phyloP scores from a whole-genome alignment of 2,888 invertebrate species.

The Ctena decussata region DNA sequence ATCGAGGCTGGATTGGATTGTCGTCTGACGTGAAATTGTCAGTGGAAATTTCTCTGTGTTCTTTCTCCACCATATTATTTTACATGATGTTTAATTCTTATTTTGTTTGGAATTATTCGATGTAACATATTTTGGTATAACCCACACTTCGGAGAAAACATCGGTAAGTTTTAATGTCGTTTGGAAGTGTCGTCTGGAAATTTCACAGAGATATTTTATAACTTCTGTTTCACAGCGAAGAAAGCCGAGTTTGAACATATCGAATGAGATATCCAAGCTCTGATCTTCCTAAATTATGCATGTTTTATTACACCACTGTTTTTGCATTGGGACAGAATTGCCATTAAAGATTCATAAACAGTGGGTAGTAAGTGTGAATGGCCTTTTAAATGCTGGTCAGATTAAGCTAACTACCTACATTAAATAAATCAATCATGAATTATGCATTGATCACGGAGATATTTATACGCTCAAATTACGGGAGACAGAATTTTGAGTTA shows the following conservation, averaged over 20 bases:
- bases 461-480: too few species aligned
- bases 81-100: not conserved
- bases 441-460: too few species aligned
- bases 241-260: not conserved
- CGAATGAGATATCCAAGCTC: not conserved
- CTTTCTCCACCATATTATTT: not conserved
- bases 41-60: not conserved
- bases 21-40: not conserved
- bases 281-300: conserved; percentile 2
- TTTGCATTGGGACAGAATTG: not conserved
- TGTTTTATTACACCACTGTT: not conserved
- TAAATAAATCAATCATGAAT: too few species aligned
- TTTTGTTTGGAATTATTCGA: not conserved
- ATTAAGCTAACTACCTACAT: too few species aligned
- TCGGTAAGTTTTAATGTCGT: not conserved
- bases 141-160: not conserved
- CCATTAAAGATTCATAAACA: not conserved
- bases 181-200: not conserved
- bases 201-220: not conserved
- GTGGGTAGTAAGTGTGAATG: not conserved
- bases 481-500: too few species aligned
- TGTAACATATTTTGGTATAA: not conserved
- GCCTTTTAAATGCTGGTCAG: not conserved
- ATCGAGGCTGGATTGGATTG: not conserved
- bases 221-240: not conserved